phyloP scores from a whole-genome alignment of 2,888 invertebrate genomes.

The Conistra vaccinii region DNA sequence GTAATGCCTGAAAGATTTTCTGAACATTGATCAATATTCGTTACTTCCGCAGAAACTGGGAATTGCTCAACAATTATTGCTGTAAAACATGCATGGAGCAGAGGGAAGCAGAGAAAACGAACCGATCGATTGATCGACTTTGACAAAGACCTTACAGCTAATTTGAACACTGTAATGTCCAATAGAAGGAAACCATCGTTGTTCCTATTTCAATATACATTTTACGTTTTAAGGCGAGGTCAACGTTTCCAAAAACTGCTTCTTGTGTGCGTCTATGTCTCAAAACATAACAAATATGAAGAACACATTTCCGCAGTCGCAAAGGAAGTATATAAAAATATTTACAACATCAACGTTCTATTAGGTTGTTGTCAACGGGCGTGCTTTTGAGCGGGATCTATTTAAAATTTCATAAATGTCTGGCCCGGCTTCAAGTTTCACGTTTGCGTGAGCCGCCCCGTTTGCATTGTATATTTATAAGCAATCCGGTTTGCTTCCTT shows the following conservation, averaged over 20 bases:
- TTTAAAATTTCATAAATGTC: conserved; percentile 77
- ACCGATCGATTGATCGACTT: neutral
- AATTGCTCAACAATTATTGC: neutral
- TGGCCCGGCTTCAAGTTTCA: conserved; percentile 68
- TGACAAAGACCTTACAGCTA: neutral
- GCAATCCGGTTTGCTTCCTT: conserved; percentile 70
- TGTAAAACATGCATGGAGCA: neutral
- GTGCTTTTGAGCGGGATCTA: conserved; percentile 56
- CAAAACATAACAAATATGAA: conserved; percentile 1
- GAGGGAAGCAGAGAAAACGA: neutral
- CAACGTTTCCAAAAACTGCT: neutral
- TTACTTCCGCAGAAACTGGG: neutral
- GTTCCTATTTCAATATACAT: neutral
- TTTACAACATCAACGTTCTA: conserved; percentile 51
- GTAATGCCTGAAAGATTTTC: neutral
- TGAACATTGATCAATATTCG: neutral
- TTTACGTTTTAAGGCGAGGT: neutral
- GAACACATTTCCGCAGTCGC: conserved; percentile 1
- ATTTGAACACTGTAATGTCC: too few species aligned
- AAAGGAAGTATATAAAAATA: conserved; percentile 43
- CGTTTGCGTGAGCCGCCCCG: conserved; percentile 63
- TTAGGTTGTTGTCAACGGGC: conserved; percentile 60
- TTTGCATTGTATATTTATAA: conserved; percentile 77
- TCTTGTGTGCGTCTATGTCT: neutral
- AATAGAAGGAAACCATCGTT: neutral